These are phyloP conservation scores for Apoderus coryli DNA, from an alignment of 2,888 invertebrate species.

Conservation along the genomic window DNA sequence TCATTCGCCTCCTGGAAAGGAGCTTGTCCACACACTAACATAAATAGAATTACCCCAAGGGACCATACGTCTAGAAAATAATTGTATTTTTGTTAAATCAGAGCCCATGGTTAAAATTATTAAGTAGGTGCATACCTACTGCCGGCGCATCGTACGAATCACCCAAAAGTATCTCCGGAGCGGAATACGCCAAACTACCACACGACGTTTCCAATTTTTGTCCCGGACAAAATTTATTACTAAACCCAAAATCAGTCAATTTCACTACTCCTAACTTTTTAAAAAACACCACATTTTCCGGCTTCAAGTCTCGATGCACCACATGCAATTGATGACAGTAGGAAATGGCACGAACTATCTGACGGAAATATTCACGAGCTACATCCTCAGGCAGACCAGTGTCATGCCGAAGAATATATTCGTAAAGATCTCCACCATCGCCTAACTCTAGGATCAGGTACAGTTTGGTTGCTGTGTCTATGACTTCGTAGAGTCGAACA, in stretches of 20 bases:
- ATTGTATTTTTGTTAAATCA: constrained; percentile 3
- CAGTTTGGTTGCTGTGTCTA: constrained; percentile 96
- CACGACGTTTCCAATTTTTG: constrained; percentile 96
- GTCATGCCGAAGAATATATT: constrained; percentile 95
- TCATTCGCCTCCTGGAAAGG: constrained; percentile 99
- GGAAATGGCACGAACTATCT: constrained; percentile 95
- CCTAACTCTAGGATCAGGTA: constrained; percentile 94
- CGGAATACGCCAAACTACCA: constrained; percentile 96
- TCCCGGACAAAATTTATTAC: constrained; percentile 92
- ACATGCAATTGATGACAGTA: constrained; percentile 91
- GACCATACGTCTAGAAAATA: constrained; percentile 83
- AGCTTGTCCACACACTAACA: constrained; percentile 94
- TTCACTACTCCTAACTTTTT: constrained; percentile 94
- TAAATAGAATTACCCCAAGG: constrained; percentile 93
- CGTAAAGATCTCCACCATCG: constrained; percentile 96
- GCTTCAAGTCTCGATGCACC: constrained; percentile 88
- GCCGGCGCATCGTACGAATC: constrained; percentile 98
- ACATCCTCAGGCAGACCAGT: constrained; percentile 70
- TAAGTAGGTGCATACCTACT: constrained; percentile 51
- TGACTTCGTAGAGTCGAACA: constrained; percentile 95
- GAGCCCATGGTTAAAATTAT: too few species aligned
- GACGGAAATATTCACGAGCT: constrained; percentile 85
- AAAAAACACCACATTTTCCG: constrained; percentile 99
- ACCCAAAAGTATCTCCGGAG: constrained; percentile 95
- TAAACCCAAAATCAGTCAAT: constrained; percentile 95